phyloP scores from a whole-genome alignment of 2,113 vertebrate genomes.

The Callocephalon fimbriatum region DNA sequence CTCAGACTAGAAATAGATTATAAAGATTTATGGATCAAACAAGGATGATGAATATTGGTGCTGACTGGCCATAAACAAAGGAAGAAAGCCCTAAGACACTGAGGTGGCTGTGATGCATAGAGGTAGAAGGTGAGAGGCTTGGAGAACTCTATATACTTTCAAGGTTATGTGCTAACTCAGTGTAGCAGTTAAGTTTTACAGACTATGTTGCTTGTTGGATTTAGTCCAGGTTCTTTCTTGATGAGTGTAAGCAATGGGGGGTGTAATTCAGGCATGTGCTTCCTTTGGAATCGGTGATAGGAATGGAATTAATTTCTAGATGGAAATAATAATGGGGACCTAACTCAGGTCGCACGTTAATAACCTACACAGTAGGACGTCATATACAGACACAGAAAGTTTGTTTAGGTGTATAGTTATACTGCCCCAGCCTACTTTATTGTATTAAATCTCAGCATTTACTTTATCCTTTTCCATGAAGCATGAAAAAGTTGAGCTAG shows the following conservation, averaged over 20 bases:
- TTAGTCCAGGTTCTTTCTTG: not conserved
- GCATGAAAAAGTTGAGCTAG: not conserved
- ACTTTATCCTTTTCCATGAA: not conserved
- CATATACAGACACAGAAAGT: not conserved
- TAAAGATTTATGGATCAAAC: not conserved
- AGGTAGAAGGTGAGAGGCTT: not conserved
- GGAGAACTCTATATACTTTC: not conserved
- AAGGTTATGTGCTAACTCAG: not conserved
- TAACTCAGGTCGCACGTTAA: not conserved
- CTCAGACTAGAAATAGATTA: not conserved
- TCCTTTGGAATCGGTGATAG: not conserved
- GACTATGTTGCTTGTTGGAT: not conserved
- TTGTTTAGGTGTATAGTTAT: not conserved
- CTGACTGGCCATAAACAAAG: not conserved
- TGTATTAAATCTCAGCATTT: not conserved
- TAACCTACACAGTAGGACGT: not conserved
- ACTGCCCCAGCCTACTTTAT: not conserved
- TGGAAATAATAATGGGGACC: not conserved
- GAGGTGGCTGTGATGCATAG: accelerated
- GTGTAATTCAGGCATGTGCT: not conserved
- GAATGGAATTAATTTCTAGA: not conserved
- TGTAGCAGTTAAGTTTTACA: not conserved
- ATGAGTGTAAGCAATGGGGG: not conserved
- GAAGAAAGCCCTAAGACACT: not conserved
- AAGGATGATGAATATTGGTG: not conserved